Evolutionary conservation across 37 sponge, comb jelly and placozoan species (phyloP).

Genomic region (Oopsacas minuta): DNA sequence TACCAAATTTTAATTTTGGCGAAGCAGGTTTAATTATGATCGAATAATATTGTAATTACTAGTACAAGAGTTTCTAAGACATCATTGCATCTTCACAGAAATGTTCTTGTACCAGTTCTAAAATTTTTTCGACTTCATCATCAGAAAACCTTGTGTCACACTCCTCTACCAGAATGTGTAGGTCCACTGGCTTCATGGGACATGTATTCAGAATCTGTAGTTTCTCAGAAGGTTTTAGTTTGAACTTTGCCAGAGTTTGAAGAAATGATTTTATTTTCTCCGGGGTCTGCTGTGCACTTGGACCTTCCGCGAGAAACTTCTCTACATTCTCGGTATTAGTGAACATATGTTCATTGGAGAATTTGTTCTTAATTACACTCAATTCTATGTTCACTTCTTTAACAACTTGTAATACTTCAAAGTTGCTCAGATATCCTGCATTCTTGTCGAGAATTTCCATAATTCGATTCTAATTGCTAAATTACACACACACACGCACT

Average conservation of each 20-base stretch:
- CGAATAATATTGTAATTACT: too few species aligned
- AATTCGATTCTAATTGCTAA: too few species aligned
- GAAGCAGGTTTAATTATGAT: too few species aligned
- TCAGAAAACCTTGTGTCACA: neutral
- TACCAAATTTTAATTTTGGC: too few species aligned
- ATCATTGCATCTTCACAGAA: neutral
- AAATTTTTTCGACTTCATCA: neutral
- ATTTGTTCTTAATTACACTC: neutral
- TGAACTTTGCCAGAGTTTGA: neutral
- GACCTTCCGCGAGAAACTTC: neutral
- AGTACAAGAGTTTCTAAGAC: too few species aligned
- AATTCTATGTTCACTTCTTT: slow-evolving; percentile 10
- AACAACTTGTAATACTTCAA: neutral
- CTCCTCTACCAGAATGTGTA: slow-evolving; percentile 7
- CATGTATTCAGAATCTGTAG: neutral
- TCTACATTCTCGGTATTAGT: neutral
- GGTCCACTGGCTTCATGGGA: slow-evolving; percentile 17
- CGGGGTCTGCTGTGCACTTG: neutral
- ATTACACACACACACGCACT: too few species aligned
- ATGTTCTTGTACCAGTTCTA: neutral
- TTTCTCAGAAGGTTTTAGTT: neutral
- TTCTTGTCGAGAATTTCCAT: neutral
- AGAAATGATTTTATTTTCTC: neutral
- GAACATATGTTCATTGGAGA: neutral
- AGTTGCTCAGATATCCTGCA: neutral